These are phyloP conservation scores for Columbina picui DNA, from an alignment of 2,113 vertebrate species.

Conservation along the genomic window DNA sequence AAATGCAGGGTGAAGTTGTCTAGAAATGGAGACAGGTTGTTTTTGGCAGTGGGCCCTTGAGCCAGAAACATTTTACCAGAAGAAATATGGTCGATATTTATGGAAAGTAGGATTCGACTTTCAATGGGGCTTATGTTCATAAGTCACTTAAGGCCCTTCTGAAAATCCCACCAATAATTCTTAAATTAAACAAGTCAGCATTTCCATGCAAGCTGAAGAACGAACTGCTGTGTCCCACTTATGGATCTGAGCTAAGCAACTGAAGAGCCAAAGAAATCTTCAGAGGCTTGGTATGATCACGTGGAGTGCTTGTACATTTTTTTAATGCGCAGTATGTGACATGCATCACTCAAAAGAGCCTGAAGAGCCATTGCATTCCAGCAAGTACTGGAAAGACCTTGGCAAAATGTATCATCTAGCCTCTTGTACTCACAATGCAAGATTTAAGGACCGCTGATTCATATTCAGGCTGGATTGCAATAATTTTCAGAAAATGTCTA, in stretches of 20 bases:
- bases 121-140: constrained; percentile 65
- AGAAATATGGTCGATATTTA: constrained; percentile 61
- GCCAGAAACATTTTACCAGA: constrained; percentile 60
- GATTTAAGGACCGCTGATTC: constrained; percentile 55
- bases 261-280: constrained; percentile 50
- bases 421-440: constrained; percentile 11
- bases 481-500: constrained; percentile 37
- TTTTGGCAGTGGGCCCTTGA: constrained; percentile 64
- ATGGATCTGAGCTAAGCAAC: constrained; percentile 37
- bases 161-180: constrained; percentile 69
- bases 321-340: background rate
- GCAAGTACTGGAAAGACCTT: constrained; percentile 14
- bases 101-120: constrained; percentile 57
- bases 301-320: background rate
- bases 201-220: constrained; percentile 47
- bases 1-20: constrained; percentile 60
- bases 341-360: constrained; percentile 23
- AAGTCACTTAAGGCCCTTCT: constrained; percentile 63
- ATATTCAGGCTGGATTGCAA: constrained; percentile 16
- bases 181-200: constrained; percentile 63
- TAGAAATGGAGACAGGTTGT: constrained; percentile 66
- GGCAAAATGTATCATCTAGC: constrained; percentile 26
- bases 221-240: constrained; percentile 4
- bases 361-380: constrained; percentile 19
- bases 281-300: constrained; percentile 27